These are phyloP conservation scores for Gymnothorax javanicus DNA, from an alignment of 2,797 vertebrate genomes.

Conservation along the genomic window DNA sequence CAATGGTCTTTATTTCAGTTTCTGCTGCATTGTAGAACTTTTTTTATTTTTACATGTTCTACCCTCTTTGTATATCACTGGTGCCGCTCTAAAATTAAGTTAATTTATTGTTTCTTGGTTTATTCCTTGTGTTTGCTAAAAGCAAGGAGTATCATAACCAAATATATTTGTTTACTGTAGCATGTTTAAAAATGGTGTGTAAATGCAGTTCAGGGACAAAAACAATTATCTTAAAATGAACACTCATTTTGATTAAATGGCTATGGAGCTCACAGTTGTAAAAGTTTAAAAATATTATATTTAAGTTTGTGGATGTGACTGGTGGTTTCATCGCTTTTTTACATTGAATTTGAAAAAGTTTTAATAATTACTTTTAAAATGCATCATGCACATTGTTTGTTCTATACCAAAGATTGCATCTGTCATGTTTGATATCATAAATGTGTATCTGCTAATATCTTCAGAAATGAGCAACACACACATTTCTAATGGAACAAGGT, in stretches of 20 bases:
- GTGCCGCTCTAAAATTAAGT: conserved; percentile 91
- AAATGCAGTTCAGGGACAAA: conserved; percentile 76
- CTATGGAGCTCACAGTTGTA: conserved; percentile 76
- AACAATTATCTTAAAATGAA: conserved; percentile 67
- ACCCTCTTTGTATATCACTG: conserved; percentile 95
- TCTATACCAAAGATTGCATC: conserved; percentile 86
- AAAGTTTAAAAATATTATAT: conserved; percentile 72
- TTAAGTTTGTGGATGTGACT: conserved; percentile 78
- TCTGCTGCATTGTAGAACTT: conserved; percentile 71
- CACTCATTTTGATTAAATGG: conserved; percentile 74
- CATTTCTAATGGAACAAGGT: conserved; percentile 19
- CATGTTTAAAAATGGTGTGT: conserved; percentile 76
- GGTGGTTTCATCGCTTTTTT: conserved; percentile 67
- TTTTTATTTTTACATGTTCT: conserved; percentile 76
- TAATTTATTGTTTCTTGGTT: conserved; percentile 97
- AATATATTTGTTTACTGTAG: conserved; percentile 95
- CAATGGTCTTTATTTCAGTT: conserved; percentile 65
- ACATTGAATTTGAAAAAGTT: conserved; percentile 62
- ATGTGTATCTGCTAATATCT: conserved; percentile 39
- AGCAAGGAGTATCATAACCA: conserved; percentile 85
- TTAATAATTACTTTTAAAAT: conserved; percentile 61
- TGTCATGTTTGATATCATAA: conserved; percentile 58
- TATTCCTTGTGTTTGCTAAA: conserved; percentile 88
- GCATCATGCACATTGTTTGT: conserved; percentile 64
- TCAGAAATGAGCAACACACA: conserved; percentile 30